These are phyloP conservation scores for Malthinus flaveolus DNA, from an alignment of 2,888 invertebrate genomes.

Conservation along the genomic window DNA sequence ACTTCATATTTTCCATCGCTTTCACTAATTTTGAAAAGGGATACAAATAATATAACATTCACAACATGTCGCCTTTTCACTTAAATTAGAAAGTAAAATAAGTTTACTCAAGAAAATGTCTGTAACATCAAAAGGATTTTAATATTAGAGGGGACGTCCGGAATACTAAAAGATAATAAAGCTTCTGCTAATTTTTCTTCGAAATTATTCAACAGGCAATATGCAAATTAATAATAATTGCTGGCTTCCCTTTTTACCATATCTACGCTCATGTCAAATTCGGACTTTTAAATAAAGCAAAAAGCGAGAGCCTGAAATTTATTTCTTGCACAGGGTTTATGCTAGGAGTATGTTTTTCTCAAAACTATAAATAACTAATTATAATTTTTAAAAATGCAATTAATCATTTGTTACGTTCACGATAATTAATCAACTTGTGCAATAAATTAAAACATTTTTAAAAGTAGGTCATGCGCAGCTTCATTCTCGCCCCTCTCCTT, in stretches of 20 bases:
- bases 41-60: not conserved
- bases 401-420: too few relatives aligned
- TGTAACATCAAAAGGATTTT: conserved; percentile 20
- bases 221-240: conserved; percentile 35
- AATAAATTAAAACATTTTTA: too few relatives aligned
- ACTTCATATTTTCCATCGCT: conserved; percentile 13
- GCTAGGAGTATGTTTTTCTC: too few relatives aligned
- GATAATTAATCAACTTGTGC: too few relatives aligned
- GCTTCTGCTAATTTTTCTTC: conserved; percentile 30
- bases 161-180: conserved; percentile 18
- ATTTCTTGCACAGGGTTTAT: too few relatives aligned
- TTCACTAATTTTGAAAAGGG: conserved; percentile 11
- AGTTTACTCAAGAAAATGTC: conserved; percentile 11
- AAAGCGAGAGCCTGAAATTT: too few relatives aligned
- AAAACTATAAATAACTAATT: too few relatives aligned
- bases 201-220: conserved; percentile 35
- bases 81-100: conserved; percentile 16
- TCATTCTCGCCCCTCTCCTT: too few relatives aligned
- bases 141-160: conserved; percentile 19
- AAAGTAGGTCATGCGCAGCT: too few relatives aligned
- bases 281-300: too few relatives aligned
- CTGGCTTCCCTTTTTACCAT: conserved; percentile 27
- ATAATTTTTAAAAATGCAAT: too few relatives aligned
- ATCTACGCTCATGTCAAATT: conserved; percentile 17
- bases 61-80: conserved; percentile 3